A percentile compares a stretch with the other conserved stretches of the same genome.
These are phyloP conservation scores for Ophonus ardosiacus DNA, from an alignment of 2,888 invertebrate genomes.

Conservation along the genomic window DNA sequence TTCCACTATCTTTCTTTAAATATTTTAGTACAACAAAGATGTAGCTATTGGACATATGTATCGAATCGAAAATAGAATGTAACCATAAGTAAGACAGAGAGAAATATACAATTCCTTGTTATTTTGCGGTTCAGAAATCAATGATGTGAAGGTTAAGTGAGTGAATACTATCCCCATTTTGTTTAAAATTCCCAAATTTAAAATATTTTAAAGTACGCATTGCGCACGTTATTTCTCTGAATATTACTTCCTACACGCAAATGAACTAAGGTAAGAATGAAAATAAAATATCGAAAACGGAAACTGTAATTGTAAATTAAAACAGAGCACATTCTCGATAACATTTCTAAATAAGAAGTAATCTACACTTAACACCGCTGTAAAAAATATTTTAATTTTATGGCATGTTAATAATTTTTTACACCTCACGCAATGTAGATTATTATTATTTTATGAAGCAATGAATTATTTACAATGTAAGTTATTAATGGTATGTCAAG, in stretches of 20 bases:
- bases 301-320: slow-evolving; percentile 19
- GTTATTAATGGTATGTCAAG: not conserved
- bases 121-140: no score
- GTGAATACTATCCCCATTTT: no score
- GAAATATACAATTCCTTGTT: no score
- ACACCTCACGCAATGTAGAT: not conserved
- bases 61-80: no score
- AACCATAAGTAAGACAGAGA: no score
- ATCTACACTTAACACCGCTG: slow-evolving; percentile 4
- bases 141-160: no score
- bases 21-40: no score
- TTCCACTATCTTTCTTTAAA: no score
- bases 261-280: not conserved
- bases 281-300: not conserved
- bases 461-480: not conserved
- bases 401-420: slow-evolving; percentile 10
- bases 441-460: slow-evolving; percentile 1
- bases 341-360: not conserved
- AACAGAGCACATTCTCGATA: slow-evolving; percentile 8
- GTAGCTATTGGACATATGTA: no score
- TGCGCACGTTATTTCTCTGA: not conserved
- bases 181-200: no score
- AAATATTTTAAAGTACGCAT: not conserved
- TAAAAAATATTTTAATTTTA: slow-evolving; percentile 26
- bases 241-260: not conserved